Evolutionary conservation across 2,797 vertebrate species (phyloP).

Genomic region (Parotocinclus haroldoi): DNA sequence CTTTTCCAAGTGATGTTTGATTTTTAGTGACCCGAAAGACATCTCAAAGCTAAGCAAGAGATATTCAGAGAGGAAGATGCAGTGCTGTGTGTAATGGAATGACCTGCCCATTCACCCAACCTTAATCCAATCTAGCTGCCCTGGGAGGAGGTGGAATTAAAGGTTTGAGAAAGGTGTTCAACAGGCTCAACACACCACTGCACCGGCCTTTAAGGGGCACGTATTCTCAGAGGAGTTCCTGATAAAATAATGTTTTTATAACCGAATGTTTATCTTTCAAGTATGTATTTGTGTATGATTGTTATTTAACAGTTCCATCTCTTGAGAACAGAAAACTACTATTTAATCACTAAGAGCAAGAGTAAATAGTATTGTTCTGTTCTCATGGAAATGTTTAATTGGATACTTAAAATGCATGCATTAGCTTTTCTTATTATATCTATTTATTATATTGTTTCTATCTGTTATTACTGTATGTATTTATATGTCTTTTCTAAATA

Average conservation of each 20-base stretch:
- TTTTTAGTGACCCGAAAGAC: neutral
- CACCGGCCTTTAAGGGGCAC: conserved; percentile 5
- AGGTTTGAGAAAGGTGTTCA: conserved; percentile 33
- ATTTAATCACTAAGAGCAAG: no score
- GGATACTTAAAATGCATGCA: no score
- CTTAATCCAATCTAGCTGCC: conserved; percentile 11
- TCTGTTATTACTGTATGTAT: no score
- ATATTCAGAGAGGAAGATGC: conserved; percentile 29
- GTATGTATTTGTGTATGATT: no score
- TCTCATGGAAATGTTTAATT: no score
- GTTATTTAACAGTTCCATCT: no score
- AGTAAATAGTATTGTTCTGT: no score
- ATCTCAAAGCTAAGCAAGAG: conserved; percentile 6
- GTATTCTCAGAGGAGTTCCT: neutral
- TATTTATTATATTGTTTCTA: no score
- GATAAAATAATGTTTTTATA: neutral
- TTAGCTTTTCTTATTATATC: no score
- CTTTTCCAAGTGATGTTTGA: neutral
- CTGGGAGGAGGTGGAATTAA: conserved; percentile 15
- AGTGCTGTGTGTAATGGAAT: neutral
- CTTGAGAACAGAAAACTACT: no score
- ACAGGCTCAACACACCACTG: conserved; percentile 11
- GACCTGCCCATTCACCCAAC: conserved; percentile 16
- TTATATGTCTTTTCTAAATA: no score
- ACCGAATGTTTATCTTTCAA: no score